Evolutionary conservation across 2,797 vertebrate species (phyloP).

Genomic region (Pseudochirops cupreus): DNA sequence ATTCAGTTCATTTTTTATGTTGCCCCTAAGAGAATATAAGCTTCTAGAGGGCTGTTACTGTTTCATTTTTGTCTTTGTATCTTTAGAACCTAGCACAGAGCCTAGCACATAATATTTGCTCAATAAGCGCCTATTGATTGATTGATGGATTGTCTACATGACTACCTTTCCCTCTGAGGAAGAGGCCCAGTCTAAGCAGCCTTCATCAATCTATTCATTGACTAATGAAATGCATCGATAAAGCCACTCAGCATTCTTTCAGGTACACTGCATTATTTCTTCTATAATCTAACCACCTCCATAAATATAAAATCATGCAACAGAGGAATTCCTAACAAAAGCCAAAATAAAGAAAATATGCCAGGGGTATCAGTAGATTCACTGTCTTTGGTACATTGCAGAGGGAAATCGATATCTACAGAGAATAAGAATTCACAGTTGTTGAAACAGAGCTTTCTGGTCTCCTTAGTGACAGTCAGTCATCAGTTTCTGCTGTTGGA

Average conservation of each 20-base stretch:
- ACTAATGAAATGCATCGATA: background rate
- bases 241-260: background rate
- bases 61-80: background rate
- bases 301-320: background rate
- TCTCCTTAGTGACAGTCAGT: background rate
- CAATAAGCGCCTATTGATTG: background rate
- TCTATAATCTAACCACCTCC: background rate
- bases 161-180: background rate
- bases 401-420: background rate
- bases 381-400: background rate
- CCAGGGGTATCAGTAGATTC: background rate
- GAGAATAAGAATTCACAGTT: background rate
- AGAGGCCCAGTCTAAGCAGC: background rate
- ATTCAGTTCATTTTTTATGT: constrained; percentile 16
- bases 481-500: background rate
- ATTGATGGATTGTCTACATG: background rate
- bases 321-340: background rate
- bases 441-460: background rate
- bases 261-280: background rate
- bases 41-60: background rate
- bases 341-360: background rate
- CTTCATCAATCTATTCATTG: background rate
- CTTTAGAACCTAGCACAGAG: background rate
- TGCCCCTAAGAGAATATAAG: background rate
- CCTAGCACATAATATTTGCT: background rate